Percentiles rank a stretch among this genome's conserved stretches.
phyloP scores from a whole-genome alignment of 1,140 invertebrate species.

The Reticulitermes speratus region DNA sequence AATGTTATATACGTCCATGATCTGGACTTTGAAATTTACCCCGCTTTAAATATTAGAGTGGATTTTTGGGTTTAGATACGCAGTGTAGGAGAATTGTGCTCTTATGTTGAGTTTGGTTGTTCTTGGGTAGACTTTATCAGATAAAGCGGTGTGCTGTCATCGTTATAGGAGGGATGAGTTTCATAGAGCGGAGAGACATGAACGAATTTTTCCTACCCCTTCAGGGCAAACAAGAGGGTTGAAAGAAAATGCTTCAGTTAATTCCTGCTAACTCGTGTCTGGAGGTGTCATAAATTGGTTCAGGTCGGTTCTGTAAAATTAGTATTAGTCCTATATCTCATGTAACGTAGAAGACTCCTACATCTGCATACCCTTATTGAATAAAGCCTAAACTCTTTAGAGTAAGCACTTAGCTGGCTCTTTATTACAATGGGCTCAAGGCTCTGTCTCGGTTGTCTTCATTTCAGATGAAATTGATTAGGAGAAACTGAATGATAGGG shows the following conservation, averaged over 20 bases:
- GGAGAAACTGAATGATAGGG: too few relatives aligned
- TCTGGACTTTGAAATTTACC: too few relatives aligned
- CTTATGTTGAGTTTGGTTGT: neutral
- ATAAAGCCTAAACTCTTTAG: slow-evolving; percentile 9
- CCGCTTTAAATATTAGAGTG: too few relatives aligned
- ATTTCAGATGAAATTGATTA: neutral
- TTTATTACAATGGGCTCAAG: neutral
- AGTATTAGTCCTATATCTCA: neutral
- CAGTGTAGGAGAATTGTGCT: neutral
- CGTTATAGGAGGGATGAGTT: neutral
- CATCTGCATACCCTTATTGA: neutral
- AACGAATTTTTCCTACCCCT: neutral
- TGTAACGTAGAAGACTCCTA: neutral
- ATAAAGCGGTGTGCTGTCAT: neutral
- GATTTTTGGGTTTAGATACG: neutral
- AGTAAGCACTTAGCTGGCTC: neutral
- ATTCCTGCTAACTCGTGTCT: neutral
- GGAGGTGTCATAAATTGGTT: neutral
- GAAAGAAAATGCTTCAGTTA: neutral
- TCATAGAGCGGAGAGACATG: neutral
- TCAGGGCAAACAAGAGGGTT: neutral
- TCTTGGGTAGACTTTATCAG: neutral
- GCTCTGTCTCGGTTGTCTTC: neutral
- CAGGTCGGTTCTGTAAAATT: neutral
- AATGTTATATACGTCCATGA: too few relatives aligned